Base-by-base conservation (phyloP, 2,113 vertebrate genomes). In the Syrmaticus mikado region DNA sequence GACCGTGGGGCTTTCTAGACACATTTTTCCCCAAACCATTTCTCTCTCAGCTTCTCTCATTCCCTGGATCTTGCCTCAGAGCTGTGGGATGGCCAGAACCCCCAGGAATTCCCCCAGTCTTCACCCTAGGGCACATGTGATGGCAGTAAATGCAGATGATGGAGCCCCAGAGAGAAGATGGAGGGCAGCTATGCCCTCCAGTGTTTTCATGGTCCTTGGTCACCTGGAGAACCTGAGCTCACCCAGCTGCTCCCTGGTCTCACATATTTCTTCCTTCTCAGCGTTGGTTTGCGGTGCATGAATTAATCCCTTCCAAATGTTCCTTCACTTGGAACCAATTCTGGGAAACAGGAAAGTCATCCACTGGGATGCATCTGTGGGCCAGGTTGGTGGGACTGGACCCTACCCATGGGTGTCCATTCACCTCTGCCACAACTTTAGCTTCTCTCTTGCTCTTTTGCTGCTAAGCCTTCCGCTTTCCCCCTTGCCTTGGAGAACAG, bases 1-100 rank as follows among this genome's bases (percentile, higher is more conserved):
- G 52, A 94, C 34, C 43, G 36, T 68, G 53, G 66, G 48, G 86
- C 88, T 82, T 93, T 90, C 80, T 93, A 88, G 92, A 81, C 15
- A n/a, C 0, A 0, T 22, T 90, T 85, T 74, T 94, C 66, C 65
- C 61, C 48, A 89, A 62, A 75, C 64, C 87, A 32, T 67, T 93
- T 84, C 43, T 90, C 50, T 89, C 34, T 73, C 40, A 75, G 65
- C 57, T 27, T 91, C 38, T 50, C 22, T 61, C 25, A 16, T 85
- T 88, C 46, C n/a, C 25, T 83, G 46, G 50, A 57, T 68, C 46
- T 75, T 91, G 45, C 16, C n/a, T 85, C 46, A 55, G 66, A 75
- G 25, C 76, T 90, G 57, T 75, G 66, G 65, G 55, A 40, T 83
- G 85, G 74, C 66, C 85, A 85, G 55, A 30, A 3, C 18, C 18